A percentile compares a stretch with the other conserved stretches of the same genome.
Evolutionary conservation across 1,140 invertebrate species (phyloP).

Genomic region (Drosophila miranda): DNA sequence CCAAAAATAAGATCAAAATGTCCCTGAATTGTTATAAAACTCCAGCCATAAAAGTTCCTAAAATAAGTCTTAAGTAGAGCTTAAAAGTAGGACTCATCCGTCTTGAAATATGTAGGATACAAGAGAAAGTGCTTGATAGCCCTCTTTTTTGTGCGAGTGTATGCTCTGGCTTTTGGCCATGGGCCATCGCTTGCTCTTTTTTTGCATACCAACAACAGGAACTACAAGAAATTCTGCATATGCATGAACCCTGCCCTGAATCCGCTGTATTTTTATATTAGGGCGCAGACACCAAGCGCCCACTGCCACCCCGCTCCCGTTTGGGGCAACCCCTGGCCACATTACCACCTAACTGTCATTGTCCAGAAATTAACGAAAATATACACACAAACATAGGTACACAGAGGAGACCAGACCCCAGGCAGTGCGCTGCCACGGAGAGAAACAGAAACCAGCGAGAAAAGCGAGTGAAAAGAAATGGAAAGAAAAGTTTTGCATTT

Average conservation of each 20-base stretch:
- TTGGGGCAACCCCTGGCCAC: conserved; percentile 16
- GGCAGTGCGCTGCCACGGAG: background rate
- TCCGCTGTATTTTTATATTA: conserved; percentile 71
- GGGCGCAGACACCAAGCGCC: conserved; percentile 43
- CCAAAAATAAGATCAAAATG: no score
- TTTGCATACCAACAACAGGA: conserved; percentile 52
- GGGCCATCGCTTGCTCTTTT: conserved; percentile 46
- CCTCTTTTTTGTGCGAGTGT: conserved; percentile 24
- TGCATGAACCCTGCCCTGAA: conserved; percentile 50
- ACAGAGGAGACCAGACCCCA: background rate
- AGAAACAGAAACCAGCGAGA: conserved; percentile 3
- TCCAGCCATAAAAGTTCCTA: no score
- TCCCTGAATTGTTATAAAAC: background rate
- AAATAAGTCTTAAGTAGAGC: no score
- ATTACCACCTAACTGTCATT: conserved; percentile 79
- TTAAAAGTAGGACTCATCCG: no score
- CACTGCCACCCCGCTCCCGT: background rate
- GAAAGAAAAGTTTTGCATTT: conserved; percentile 75
- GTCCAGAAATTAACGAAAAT: conserved; percentile 81
- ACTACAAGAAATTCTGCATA: conserved; percentile 58
- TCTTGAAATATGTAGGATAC: no score
- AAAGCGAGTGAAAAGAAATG: conserved; percentile 29
- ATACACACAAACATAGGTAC: conserved; percentile 51
- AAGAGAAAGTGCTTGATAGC: background rate
- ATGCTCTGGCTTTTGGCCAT: conserved; percentile 8